A percentile compares a stretch with the other conserved stretches of the same genome.
phyloP scores from a whole-genome alignment of 2,888 invertebrate genomes.

The Xanthia icteritia region DNA sequence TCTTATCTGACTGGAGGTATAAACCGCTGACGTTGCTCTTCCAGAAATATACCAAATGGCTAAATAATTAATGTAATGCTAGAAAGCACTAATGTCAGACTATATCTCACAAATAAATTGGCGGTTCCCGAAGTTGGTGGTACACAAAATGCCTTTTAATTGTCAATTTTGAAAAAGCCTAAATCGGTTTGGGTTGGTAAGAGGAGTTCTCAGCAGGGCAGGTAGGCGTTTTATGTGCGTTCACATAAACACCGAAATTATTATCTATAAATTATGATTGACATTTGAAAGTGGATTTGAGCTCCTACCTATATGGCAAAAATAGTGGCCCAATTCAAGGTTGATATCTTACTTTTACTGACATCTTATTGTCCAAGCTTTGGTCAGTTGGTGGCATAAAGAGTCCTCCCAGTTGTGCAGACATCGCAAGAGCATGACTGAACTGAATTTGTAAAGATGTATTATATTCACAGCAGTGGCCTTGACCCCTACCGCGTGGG shows the following conservation, averaged over 20 bases:
- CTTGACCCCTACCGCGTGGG: conserved; percentile 82
- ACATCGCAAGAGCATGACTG: conserved; percentile 68
- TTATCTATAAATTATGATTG: conserved; percentile 6
- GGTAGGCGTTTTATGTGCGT: neutral
- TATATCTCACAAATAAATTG: neutral
- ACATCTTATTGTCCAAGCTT: conserved; percentile 63
- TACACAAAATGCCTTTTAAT: neutral
- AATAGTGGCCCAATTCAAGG: conserved; percentile 54
- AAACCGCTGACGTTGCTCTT: neutral
- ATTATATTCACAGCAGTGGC: conserved; percentile 81
- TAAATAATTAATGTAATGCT: neutral
- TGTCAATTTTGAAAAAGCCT: neutral
- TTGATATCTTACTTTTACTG: conserved; percentile 78
- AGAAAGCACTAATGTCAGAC: neutral
- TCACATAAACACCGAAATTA: conserved; percentile 17
- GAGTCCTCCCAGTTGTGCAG: conserved; percentile 66
- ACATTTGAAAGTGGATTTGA: conserved; percentile 18
- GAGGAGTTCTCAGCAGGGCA: neutral
- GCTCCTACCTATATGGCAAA: conserved; percentile 11
- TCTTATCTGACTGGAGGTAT: neutral
- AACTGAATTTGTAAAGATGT: conserved; percentile 75
- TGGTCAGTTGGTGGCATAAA: conserved; percentile 68
- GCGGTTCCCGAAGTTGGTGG: neutral
- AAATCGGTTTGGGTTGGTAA: neutral
- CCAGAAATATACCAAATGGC: neutral